These are phyloP conservation scores for Sinocyclocheilus anophthalmus DNA, from an alignment of 2,113 vertebrate genomes.

Conservation along the genomic window DNA sequence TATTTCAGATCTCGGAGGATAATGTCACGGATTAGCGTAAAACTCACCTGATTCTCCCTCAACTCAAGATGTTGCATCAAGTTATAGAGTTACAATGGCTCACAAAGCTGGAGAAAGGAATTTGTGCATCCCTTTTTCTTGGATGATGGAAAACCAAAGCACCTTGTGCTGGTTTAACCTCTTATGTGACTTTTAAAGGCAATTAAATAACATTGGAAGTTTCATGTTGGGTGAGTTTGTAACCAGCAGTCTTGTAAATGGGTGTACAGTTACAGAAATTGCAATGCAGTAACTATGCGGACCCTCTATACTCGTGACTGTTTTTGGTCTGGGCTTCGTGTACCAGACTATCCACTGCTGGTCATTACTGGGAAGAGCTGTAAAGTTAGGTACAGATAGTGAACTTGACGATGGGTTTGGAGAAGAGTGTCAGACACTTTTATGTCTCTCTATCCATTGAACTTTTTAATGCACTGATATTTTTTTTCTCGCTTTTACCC, in stretches of 20 bases:
- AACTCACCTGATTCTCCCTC: slow-evolving; percentile 37
- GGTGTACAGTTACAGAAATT: slow-evolving; percentile 2
- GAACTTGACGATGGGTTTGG: slow-evolving; percentile 63
- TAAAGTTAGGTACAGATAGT: slow-evolving; percentile 49
- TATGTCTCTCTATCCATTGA: slow-evolving; percentile 72
- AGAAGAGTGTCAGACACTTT: slow-evolving; percentile 65
- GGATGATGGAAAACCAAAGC: slow-evolving; percentile 9
- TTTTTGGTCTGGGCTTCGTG: slow-evolving; percentile 1
- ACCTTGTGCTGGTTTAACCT: slow-evolving; percentile 24
- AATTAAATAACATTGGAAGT: slow-evolving; percentile 53
- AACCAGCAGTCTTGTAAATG: neutral
- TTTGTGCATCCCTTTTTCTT: slow-evolving; percentile 6
- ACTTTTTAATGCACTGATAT: slow-evolving; percentile 70
- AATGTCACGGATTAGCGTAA: slow-evolving; percentile 36
- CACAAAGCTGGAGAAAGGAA: slow-evolving; percentile 21
- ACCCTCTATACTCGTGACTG: neutral
- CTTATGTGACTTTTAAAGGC: slow-evolving; percentile 60
- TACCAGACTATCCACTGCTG: slow-evolving; percentile 60
- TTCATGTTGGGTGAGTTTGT: neutral
- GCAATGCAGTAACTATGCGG: neutral
- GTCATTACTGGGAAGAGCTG: slow-evolving; percentile 65
- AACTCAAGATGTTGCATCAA: slow-evolving; percentile 25
- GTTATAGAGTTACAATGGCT: slow-evolving; percentile 33
- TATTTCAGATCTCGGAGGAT: slow-evolving; percentile 41
- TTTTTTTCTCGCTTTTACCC: slow-evolving; percentile 46